Percentiles rank a stretch among this genome's conserved stretches.
Conservation (phyloP, 2,888 invertebrate species). For the Syrphus vitripennis region DNA sequence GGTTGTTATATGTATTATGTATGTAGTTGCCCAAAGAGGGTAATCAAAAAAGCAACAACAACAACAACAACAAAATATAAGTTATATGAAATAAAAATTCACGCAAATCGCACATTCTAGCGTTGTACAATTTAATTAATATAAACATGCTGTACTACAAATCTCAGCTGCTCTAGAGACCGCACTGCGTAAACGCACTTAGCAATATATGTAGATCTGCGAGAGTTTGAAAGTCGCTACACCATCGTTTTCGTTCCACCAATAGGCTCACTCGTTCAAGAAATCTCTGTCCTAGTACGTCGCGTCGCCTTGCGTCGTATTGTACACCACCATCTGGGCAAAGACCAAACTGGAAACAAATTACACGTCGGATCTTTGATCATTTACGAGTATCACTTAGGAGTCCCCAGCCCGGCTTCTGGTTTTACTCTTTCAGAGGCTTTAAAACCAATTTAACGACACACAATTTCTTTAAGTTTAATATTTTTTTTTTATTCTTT, state of each 20-base stretch:
- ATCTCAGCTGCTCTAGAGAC: constrained; percentile 26
- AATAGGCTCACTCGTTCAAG: neutral
- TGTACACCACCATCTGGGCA: constrained; percentile 34
- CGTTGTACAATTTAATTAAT: constrained; percentile 68
- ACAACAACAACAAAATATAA: neutral
- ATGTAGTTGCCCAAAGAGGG: neutral
- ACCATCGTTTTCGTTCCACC: neutral
- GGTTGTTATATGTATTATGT: neutral
- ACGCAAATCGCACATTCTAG: constrained; percentile 57
- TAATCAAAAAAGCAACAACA: too few species aligned
- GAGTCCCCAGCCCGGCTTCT: constrained; percentile 50
- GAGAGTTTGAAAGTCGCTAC: neutral
- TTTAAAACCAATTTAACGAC: constrained; percentile 30
- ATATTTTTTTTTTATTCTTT: neutral
- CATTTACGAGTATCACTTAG: constrained; percentile 61
- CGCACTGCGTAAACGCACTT: constrained; percentile 51
- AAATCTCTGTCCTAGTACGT: neutral
- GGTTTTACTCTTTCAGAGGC: constrained; percentile 66
- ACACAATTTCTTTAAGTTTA: constrained; percentile 42
- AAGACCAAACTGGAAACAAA: constrained; percentile 65
- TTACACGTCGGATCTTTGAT: constrained; percentile 68
- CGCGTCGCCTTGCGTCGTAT: too few species aligned
- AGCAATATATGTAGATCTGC: neutral
- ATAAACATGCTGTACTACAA: constrained; percentile 66
- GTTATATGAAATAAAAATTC: constrained; percentile 29